Base-by-base conservation (phyloP, 1,140 invertebrate genomes). In the Epicauta chinensis region DNA sequence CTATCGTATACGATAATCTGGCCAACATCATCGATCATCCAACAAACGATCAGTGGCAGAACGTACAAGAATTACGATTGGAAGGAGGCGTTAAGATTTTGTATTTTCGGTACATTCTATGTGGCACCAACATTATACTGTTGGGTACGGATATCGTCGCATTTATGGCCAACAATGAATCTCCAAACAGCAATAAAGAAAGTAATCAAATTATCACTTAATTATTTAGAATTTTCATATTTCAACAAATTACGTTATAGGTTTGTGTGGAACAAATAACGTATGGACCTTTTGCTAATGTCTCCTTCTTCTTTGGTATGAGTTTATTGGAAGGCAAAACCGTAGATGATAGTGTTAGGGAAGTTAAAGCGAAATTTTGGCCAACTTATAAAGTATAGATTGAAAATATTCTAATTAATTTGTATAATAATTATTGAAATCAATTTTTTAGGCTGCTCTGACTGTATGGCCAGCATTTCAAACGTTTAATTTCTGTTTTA, bases 251-350 rank as follows among this genome's bases (percentile, higher is more conserved):
- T 40, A 55, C 52, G 58, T 71, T 78, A 31, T 62, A 89, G 87
- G 87, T 86, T 53, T 62, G 84, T 29, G 75, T 89, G 31, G 89
- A 92, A 73, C 89, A 91, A 75, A 71, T 91, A 5, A 81, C 83
- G 1, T 92, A 91, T 64, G 82, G 83, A 13, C 89, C 89, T 51
- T 77, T 82, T 59, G 87, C 87, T 39, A 83, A 89, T 75, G 76
- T 76, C 50, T 86, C 82, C 60, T 92, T 91, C 63, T 91, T 87
- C 65, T 84, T 88, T 73, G 80, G 81, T 29, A 89, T 91, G 79
- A 87, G 79, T 66, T 61, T 91, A 23, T 64, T 92, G 41, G 87
- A 91, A 76, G 74, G 79, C 13, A 86, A 86, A 72, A 77, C 78
- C 16, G 60, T 85, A 29, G 60, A 80, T 48, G 78, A 83, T 63